Conservation (phyloP, 2,113 vertebrate species). For the Cyanoramphus novaezelandiae region DNA sequence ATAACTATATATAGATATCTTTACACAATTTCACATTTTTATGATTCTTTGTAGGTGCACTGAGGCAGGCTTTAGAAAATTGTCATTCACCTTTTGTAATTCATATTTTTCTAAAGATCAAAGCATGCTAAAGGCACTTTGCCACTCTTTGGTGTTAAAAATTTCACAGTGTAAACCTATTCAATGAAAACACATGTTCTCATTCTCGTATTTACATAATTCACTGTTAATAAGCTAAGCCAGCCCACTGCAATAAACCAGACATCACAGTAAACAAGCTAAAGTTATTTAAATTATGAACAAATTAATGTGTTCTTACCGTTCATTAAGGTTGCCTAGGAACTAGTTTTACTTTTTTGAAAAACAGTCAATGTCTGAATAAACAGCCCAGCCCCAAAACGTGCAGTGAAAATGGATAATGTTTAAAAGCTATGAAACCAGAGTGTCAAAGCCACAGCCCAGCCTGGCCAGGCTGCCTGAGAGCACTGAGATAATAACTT, state of each 20-base stretch:
- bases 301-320: not conserved
- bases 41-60: not conserved
- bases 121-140: not conserved
- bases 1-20: not conserved
- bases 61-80: not conserved
- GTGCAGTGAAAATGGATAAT: not conserved
- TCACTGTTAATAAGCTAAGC: not conserved
- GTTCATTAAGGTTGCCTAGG: conserved; percentile 37
- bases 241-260: not conserved
- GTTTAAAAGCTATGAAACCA: not conserved
- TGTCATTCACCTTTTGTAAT: not conserved
- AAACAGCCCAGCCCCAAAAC: not conserved
- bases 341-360: conserved; percentile 5
- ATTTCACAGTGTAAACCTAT: not conserved
- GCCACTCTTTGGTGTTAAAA: not conserved
- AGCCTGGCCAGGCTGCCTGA: not conserved
- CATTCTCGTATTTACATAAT: not conserved
- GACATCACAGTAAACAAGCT: conserved; percentile 22
- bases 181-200: not conserved
- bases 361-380: not conserved
- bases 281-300: conserved; percentile 11
- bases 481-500: not conserved
- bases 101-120: not conserved
- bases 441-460: not conserved
- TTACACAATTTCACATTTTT: not conserved